Evolutionary conservation across 2,797 vertebrate genomes (phyloP).

Genomic region (Sebastes itinus): DNA sequence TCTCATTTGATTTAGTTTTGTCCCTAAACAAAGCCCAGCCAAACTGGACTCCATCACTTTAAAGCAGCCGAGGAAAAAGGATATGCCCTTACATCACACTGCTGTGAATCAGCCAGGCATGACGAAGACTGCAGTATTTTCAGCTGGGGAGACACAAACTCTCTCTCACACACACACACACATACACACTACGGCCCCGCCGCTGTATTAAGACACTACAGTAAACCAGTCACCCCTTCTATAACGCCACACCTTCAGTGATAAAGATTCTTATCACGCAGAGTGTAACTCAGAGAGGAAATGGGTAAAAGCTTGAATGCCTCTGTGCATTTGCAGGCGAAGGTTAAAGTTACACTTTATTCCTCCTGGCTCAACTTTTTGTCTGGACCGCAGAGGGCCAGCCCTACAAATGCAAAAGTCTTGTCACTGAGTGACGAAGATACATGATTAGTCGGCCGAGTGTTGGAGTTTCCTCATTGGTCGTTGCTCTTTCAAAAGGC

Average conservation of each 20-base stretch:
- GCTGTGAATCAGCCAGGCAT: constrained; percentile 57
- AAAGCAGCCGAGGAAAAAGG: constrained; percentile 36
- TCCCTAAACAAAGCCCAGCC: constrained; percentile 28
- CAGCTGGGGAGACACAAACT: constrained; percentile 37
- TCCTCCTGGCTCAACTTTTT: background rate
- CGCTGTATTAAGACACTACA: background rate
- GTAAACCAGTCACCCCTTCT: background rate
- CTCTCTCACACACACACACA: background rate
- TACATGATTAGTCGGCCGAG: background rate
- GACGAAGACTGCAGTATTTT: constrained; percentile 72
- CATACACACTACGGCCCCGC: background rate
- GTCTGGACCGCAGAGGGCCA: background rate
- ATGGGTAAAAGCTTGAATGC: background rate
- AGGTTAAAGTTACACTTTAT: constrained; percentile 15
- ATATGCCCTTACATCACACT: constrained; percentile 58
- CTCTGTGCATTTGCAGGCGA: background rate
- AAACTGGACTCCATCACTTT: constrained; percentile 44
- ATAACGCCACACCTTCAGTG: background rate
- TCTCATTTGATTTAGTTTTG: constrained; percentile 27
- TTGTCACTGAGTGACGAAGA: background rate
- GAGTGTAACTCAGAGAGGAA: background rate
- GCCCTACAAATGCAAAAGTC: background rate
- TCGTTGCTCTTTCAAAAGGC: no score
- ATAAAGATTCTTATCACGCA: background rate
- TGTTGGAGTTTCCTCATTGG: background rate